These are phyloP conservation scores for Epirrhoe alternata DNA, from an alignment of 2,888 invertebrate species.

Conservation along the genomic window DNA sequence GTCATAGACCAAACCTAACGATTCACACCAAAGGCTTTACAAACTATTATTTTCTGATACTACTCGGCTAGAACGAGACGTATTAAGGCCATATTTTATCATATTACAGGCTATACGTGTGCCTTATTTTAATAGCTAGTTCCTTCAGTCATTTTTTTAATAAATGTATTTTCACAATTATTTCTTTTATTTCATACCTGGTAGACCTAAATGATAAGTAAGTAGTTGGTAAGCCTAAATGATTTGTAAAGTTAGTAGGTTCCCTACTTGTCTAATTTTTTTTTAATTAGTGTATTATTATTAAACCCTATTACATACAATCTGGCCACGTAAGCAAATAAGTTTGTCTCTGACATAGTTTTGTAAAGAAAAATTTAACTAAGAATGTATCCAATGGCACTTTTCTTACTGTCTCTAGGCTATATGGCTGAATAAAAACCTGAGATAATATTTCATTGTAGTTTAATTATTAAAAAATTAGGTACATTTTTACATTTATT, in stretches of 20 bases:
- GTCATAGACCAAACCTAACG: background rate
- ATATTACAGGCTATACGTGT: constrained; percentile 56
- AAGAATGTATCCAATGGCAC: too few relatives aligned
- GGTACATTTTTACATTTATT: constrained; percentile 77
- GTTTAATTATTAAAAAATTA: constrained; percentile 75
- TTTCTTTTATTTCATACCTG: constrained; percentile 37
- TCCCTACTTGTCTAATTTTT: too few relatives aligned
- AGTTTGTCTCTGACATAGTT: too few relatives aligned
- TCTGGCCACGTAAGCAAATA: too few relatives aligned
- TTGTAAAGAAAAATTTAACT: too few relatives aligned
- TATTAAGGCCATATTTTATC: constrained; percentile 50
- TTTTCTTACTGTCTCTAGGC: too few relatives aligned
- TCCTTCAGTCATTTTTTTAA: constrained; percentile 75
- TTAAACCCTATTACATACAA: too few relatives aligned
- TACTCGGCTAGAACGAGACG: constrained; percentile 21
- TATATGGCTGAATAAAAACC: constrained; percentile 43
- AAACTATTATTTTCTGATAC: constrained; percentile 11
- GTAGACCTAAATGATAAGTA: too few relatives aligned
- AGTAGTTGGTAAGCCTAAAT: too few relatives aligned
- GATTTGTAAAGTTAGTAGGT: too few relatives aligned
- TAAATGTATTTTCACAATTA: constrained; percentile 65
- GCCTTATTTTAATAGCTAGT: constrained; percentile 70
- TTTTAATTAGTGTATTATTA: too few relatives aligned
- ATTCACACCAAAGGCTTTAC: constrained; percentile 23
- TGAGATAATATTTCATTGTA: constrained; percentile 63